Evolutionary conservation across 2,888 invertebrate genomes (phyloP).

Genomic region (Netelia melanura): DNA sequence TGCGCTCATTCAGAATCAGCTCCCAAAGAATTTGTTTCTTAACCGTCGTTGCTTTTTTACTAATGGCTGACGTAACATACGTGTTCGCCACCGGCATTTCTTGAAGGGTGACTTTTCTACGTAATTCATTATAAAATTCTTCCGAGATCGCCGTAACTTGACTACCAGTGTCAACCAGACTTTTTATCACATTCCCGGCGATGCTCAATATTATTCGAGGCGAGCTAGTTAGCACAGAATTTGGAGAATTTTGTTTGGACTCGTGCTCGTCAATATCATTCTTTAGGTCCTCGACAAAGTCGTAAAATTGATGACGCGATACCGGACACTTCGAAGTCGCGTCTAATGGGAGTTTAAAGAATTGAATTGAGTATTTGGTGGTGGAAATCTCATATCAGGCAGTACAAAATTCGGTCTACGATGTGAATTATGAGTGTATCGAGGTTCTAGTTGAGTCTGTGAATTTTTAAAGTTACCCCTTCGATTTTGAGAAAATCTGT

Average conservation of each 20-base stretch:
- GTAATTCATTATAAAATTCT: constrained; percentile 36
- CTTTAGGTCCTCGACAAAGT: constrained; percentile 51
- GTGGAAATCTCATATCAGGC: constrained; percentile 21
- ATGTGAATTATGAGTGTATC: background rate
- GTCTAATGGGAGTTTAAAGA: constrained; percentile 36
- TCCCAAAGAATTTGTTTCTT: constrained; percentile 58
- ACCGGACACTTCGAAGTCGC: constrained; percentile 11
- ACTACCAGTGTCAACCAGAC: constrained; percentile 68
- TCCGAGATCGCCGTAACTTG: constrained; percentile 67
- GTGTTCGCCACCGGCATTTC: constrained; percentile 43
- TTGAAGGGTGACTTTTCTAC: background rate
- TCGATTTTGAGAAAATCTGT: background rate
- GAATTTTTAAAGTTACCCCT: background rate
- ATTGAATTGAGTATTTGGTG: background rate
- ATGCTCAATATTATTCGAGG: constrained; percentile 49
- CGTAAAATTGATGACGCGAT: constrained; percentile 28
- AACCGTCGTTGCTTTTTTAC: constrained; percentile 31
- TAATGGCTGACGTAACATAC: constrained; percentile 20
- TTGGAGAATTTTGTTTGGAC: background rate
- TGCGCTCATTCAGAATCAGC: constrained; percentile 43
- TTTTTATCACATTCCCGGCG: constrained; percentile 26
- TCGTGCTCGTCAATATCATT: constrained; percentile 33
- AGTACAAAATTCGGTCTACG: background rate
- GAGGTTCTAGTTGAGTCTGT: background rate
- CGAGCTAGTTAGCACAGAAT: constrained; percentile 14